Conservation (phyloP, 2,888 invertebrate species). For the Leptinotarsa tumamoca region DNA sequence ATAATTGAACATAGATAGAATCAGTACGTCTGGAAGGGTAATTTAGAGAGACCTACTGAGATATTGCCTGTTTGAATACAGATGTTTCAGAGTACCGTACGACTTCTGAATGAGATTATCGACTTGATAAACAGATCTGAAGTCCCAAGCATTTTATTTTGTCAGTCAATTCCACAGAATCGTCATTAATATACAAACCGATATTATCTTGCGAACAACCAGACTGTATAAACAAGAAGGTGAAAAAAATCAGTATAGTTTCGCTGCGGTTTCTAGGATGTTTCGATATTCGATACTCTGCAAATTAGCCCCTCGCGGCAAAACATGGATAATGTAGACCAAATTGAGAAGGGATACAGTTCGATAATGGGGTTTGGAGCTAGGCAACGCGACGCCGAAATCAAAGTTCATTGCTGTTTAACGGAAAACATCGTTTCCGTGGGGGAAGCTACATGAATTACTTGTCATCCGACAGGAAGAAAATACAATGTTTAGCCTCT, state of each 20-base stretch:
- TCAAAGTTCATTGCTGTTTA: background rate
- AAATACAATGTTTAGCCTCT: background rate
- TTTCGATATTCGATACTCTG: conserved; percentile 1
- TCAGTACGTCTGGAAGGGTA: too few species aligned
- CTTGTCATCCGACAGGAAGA: background rate
- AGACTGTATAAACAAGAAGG: too few species aligned
- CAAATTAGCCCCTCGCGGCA: background rate
- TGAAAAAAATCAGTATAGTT: background rate
- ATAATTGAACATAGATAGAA: too few species aligned
- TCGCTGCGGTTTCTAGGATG: background rate
- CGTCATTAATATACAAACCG: too few species aligned
- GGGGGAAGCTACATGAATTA: background rate
- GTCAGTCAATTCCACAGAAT: too few species aligned
- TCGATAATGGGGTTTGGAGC: background rate
- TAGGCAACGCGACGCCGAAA: conserved; percentile 1
- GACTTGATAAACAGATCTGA: too few species aligned
- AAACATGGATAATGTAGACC: background rate
- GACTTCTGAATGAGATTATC: too few species aligned
- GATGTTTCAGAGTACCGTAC: too few species aligned
- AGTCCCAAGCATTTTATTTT: too few species aligned
- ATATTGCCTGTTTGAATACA: too few species aligned
- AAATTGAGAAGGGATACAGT: conserved; percentile 2
- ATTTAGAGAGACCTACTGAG: too few species aligned
- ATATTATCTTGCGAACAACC: too few species aligned
- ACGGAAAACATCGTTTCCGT: background rate